phyloP scores from a whole-genome alignment of 2,888 invertebrate species.

The Phortica magna region DNA sequence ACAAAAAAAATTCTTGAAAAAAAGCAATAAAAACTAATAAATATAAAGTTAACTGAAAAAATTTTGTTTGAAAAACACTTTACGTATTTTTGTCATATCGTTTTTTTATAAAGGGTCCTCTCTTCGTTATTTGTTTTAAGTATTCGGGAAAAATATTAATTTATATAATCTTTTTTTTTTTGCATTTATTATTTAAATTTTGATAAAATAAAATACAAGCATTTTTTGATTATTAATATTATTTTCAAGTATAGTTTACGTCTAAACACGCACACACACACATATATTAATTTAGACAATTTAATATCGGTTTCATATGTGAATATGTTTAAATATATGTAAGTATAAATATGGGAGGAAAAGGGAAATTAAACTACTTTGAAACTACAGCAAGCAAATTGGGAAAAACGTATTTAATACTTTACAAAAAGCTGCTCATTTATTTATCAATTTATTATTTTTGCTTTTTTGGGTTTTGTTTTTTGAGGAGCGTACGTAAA shows the following conservation, averaged over 20 bases:
- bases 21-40: constrained; percentile 14
- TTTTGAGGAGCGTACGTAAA: constrained; percentile 7
- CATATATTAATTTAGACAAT: constrained; percentile 40
- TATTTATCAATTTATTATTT: not conserved
- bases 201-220: constrained; percentile 34
- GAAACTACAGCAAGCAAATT: constrained; percentile 28
- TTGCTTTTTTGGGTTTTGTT: constrained; percentile 1
- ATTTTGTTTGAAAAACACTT: constrained; percentile 3
- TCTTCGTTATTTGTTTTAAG: constrained; percentile 19
- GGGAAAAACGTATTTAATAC: constrained; percentile 33
- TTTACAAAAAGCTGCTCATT: constrained; percentile 45
- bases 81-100: constrained; percentile 21
- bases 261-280: constrained; percentile 56
- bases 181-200: constrained; percentile 16
- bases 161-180: not conserved
- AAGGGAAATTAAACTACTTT: too few species aligned
- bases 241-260: not conserved
- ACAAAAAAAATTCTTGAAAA: not conserved
- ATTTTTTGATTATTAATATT: not conserved
- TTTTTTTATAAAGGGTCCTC: constrained; percentile 26
- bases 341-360: too few species aligned
- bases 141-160: constrained; percentile 17
- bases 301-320: not conserved
- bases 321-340: too few species aligned
- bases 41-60: not conserved